Evolutionary conservation across 2,888 invertebrate species (phyloP), one percentile per base, ranked within the genome.

Genomic region (Calliphora vomitoria): DNA sequence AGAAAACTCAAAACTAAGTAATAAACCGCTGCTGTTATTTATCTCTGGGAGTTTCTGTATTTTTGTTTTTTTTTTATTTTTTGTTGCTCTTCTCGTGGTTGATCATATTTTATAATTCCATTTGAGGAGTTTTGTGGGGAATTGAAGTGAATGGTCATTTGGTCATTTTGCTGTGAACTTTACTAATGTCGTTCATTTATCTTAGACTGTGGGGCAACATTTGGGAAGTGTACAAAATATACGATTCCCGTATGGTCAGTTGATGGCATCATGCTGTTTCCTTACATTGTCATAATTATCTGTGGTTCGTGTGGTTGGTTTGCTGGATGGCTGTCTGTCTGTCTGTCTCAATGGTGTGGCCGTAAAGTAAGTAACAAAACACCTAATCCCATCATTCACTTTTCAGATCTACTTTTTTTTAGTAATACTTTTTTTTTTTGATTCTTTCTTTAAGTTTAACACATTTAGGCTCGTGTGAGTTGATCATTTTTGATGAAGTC

Each of bases 211-310:
- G 81, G 72, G 83, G 84, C 84, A 75, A 75, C 38, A 74, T 55
- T 50, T 20, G 60, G 58, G 62, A 64, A 64, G 53, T 69, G 76
- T 58, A n/a, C 18, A 53, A 4, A 31, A 50, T n/a, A 53, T 71
- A 58, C 8, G 35, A 50, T 53, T 53, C 35, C 35, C 10, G 66
- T 35, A 25, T 31, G 68, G 18, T 62, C 31, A 75, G 69, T 80
- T 80, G 83, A 85, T 86, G 87, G 86, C 88, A 87, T 88, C 90
- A 88, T 89, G 90, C 90, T 90, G 92, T 91, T 91, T 92, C 91
- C 91, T 91, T 85, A 91, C 92, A 90, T 90, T 92, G 92, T 92
- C 92, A 92, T 92, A 92, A 92, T 92, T 92, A 92, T 92, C 89
- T 90, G 91, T 89, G 35, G 53, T 79, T 66, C 79, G 87, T 82